phyloP scores from a whole-genome alignment of 2,797 vertebrate genomes.

The Peromyscus nudipes region DNA sequence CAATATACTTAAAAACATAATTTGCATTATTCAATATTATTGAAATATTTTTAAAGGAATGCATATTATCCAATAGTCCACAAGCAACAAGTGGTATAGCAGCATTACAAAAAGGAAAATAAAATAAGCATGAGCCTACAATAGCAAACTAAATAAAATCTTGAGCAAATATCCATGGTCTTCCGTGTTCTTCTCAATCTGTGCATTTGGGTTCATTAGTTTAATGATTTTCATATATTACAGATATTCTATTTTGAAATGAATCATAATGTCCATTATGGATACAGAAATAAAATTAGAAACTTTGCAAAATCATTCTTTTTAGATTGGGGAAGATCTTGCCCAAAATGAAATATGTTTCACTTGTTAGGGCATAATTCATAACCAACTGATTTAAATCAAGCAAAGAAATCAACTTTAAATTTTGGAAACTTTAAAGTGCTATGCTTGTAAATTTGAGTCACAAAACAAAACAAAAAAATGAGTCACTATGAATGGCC shows the following conservation, averaged over 20 bases:
- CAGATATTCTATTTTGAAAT: not conserved
- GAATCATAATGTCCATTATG: not conserved
- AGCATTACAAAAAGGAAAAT: not conserved
- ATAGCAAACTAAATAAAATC: not conserved
- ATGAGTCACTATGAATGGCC: rapidly evolving
- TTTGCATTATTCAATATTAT: not conserved
- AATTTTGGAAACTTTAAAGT: not conserved
- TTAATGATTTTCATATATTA: not conserved
- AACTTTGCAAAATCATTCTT: not conserved
- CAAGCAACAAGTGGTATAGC: not conserved
- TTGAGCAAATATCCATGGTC: rapidly evolving
- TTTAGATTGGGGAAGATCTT: not conserved
- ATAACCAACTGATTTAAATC: not conserved
- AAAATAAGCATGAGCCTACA: rapidly evolving
- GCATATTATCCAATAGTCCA: not conserved
- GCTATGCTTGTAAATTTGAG: rapidly evolving
- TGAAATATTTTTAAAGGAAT: not conserved
- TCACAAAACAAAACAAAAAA: not conserved
- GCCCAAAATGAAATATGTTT: not conserved
- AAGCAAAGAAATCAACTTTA: not conserved
- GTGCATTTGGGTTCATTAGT: no score
- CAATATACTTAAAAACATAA: not conserved
- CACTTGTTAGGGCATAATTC: rapidly evolving
- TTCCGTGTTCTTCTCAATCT: not conserved
- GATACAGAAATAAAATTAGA: not conserved